phyloP scores from a whole-genome alignment of 2,888 invertebrate species.

The Coecobrya sp. region DNA sequence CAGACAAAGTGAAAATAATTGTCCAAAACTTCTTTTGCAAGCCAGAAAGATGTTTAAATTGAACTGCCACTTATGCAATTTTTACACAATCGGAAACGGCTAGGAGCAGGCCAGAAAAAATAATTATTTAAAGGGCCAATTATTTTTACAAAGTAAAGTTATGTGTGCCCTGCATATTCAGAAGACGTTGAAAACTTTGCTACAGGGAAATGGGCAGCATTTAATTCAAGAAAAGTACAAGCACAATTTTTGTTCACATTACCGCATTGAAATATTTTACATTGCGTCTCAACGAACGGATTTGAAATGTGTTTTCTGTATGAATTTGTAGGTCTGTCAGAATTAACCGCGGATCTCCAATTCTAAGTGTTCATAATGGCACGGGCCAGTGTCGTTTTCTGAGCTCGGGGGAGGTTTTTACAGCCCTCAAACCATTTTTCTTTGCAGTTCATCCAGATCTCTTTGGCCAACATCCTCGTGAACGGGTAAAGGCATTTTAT shows the following conservation, averaged over 20 bases:
- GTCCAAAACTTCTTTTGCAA: too few relatives aligned
- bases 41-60: too few relatives aligned
- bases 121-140: too few relatives aligned
- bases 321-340: not conserved
- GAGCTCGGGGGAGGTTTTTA: slow-evolving; percentile 95
- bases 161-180: slow-evolving; percentile 62
- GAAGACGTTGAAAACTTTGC: slow-evolving; percentile 38
- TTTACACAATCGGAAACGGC: too few relatives aligned
- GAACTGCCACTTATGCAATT: too few relatives aligned
- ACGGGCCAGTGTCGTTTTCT: slow-evolving; percentile 87
- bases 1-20: too few relatives aligned
- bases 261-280: too few relatives aligned
- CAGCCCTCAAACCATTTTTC: slow-evolving; percentile 97
- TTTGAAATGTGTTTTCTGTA: not conserved
- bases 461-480: slow-evolving; percentile 96
- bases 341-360: not conserved
- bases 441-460: slow-evolving; percentile 98
- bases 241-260: not conserved
- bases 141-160: not conserved
- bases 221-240: slow-evolving; percentile 57
- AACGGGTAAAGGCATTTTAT: too few relatives aligned
- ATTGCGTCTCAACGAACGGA: too few relatives aligned
- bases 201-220: slow-evolving; percentile 52
- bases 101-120: too few relatives aligned
- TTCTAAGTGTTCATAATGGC: not conserved